Conservation (phyloP, 2,113 vertebrate species). For the Cyprinus carpio region DNA sequence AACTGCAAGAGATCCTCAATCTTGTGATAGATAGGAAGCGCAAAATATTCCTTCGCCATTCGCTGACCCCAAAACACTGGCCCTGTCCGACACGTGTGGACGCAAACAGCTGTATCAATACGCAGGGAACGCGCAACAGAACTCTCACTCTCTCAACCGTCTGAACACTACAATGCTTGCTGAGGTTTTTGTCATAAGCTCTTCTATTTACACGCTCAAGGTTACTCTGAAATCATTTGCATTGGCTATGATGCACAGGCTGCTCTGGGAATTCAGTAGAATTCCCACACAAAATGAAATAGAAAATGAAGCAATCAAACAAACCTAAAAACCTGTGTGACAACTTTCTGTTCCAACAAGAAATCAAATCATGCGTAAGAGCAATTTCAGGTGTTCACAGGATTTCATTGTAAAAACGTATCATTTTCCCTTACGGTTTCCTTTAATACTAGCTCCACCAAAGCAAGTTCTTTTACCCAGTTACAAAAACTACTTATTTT, state of each 20-base stretch:
- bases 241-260: not conserved
- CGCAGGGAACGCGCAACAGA: slow-evolving; percentile 57
- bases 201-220: not conserved
- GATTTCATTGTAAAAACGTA: not conserved
- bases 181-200: not conserved
- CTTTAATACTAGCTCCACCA: not conserved
- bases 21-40: not conserved
- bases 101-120: slow-evolving; percentile 74
- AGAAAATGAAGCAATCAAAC: slow-evolving; percentile 44
- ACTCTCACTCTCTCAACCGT: slow-evolving; percentile 59
- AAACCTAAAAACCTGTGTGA: slow-evolving; percentile 12
- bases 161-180: not conserved
- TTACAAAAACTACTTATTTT: not conserved
- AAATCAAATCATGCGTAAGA: not conserved
- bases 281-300: slow-evolving; percentile 47
- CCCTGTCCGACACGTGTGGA: slow-evolving; percentile 55
- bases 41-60: slow-evolving; percentile 44
- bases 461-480: not conserved
- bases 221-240: not conserved
- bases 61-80: slow-evolving; percentile 37
- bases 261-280: not conserved
- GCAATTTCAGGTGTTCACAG: not conserved
- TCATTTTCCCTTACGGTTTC: not conserved
- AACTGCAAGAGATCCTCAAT: not conserved
- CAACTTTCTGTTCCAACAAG: not conserved